Evolutionary conservation across 2,888 invertebrate species (phyloP), one percentile per base, ranked within the genome.

Genomic region (Drosophila helvetica): DNA sequence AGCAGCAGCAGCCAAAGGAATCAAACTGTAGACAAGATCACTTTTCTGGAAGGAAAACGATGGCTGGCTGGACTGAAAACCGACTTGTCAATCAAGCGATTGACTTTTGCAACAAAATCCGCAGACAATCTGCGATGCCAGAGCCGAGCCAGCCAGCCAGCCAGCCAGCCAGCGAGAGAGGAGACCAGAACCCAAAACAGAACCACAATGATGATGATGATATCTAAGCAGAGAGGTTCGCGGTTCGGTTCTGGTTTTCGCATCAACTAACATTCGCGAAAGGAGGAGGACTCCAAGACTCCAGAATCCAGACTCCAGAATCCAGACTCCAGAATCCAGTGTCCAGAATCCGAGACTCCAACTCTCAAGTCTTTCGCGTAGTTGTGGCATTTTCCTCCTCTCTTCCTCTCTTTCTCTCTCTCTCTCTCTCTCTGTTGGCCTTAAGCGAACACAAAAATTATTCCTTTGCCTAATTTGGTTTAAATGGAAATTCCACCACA

Each of bases 401-500:
- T 30, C 12, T 33, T 12, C 12, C 33, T 33, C 33, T 5, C 4
- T 33, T 12, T 33, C 33, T 33, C 12, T 33, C 10, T 27, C 9
- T 27, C 22, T n/a, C n/a, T n/a, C n/a, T n/a, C 2, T 9, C 8
- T 27, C 1, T 27, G 30, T 81, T 81, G 85, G 79, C 75, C 75
- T 69, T 59, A 75, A 74, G 68, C 66, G 52, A 75, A 38, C 38
- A 38, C 38, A 74, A 80, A 79, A 86, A 89, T 82, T 85, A 82
- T 86, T 80, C 82, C 78, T 75, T 75, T 77, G 72, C 89, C 90
- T 86, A 89, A 90, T 89, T 89, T 89, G 89, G 90, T 80, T 86
- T 85, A 88, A 89, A 89, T 89, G 90, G 89, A 90, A 89, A 89
- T 90, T 90, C 90, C 90, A 81, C 85, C 87, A 85, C 82, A 85